A percentile compares a stretch with the other conserved stretches of the same genome.
These are phyloP conservation scores for Gallinago solitaria DNA, from an alignment of 2,797 vertebrate species.

Conservation along the genomic window DNA sequence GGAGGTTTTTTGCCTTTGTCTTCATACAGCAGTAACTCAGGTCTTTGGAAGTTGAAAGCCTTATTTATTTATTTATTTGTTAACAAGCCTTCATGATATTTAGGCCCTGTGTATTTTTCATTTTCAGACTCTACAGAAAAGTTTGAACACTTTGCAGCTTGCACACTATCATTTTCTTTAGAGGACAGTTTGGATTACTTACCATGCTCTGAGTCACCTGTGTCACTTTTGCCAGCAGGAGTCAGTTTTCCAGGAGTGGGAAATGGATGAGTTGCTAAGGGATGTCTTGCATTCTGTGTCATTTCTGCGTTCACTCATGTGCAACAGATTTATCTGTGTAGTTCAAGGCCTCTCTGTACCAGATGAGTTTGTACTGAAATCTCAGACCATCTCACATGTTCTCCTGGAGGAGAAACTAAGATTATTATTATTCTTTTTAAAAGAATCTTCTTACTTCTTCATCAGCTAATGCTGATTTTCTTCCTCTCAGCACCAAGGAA, in stretches of 20 bases:
- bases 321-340: not conserved
- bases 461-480: not conserved
- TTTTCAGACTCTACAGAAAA: not conserved
- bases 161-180: not conserved
- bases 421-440: not conserved
- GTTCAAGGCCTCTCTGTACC: not conserved
- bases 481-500: not conserved
- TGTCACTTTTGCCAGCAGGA: conserved; percentile 1
- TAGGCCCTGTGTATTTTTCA: not conserved
- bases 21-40: not conserved
- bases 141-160: not conserved
- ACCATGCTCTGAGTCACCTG: not conserved
- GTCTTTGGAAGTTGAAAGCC: not conserved
- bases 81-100: not conserved
- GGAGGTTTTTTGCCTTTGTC: not conserved
- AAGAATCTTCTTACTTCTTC: not conserved
- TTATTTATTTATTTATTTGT: not conserved
- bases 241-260: not conserved
- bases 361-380: not conserved
- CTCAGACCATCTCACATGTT: not conserved
- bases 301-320: conserved; percentile 15
- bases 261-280: not conserved
- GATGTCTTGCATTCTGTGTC: not conserved
- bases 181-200: not conserved
- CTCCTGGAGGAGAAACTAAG: not conserved